A percentile compares a stretch with the other conserved stretches of the same genome.
Conservation (phyloP, 2,888 invertebrate species). For the Tetropium fuscum region DNA sequence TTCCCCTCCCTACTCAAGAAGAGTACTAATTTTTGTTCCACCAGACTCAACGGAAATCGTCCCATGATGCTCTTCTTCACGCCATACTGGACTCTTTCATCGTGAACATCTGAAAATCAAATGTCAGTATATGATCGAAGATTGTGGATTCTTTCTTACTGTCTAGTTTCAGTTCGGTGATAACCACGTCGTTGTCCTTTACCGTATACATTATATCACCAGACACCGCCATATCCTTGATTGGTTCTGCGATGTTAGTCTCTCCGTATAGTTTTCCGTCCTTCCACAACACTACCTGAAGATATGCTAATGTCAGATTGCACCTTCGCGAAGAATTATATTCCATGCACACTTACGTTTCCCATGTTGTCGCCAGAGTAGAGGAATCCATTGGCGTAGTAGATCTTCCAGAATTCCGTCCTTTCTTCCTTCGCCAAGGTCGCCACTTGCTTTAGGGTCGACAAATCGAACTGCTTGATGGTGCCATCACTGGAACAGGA, state of each 20-base stretch:
- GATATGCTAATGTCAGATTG: slow-evolving; percentile 14
- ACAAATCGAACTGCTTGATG: slow-evolving; percentile 70
- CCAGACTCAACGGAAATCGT: slow-evolving; percentile 68
- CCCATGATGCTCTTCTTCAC: slow-evolving; percentile 70
- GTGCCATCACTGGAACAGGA: slow-evolving; percentile 76
- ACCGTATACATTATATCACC: slow-evolving; percentile 71
- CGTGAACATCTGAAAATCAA: not conserved
- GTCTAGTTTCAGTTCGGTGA: slow-evolving; percentile 71
- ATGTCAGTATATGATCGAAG: no score
- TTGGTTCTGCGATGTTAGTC: slow-evolving; percentile 68
- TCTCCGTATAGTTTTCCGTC: slow-evolving; percentile 67
- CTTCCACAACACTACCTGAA: slow-evolving; percentile 70
- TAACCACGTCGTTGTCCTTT: slow-evolving; percentile 70
- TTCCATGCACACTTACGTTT: slow-evolving; percentile 66
- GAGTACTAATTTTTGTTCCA: slow-evolving; percentile 56
- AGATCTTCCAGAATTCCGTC: slow-evolving; percentile 65
- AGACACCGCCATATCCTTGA: slow-evolving; percentile 70
- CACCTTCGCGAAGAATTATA: not conserved
- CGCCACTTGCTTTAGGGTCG: slow-evolving; percentile 61
- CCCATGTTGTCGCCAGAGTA: slow-evolving; percentile 75
- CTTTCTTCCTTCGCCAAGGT: slow-evolving; percentile 59
- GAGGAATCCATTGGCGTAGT: slow-evolving; percentile 62
- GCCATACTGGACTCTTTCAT: slow-evolving; percentile 29
- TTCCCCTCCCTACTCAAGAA: slow-evolving; percentile 69
- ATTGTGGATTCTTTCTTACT: no score